Percentiles rank a stretch among this genome's conserved stretches.
These are phyloP conservation scores for Gyps fulvus DNA, from an alignment of 2,113 vertebrate species.

Conservation along the genomic window DNA sequence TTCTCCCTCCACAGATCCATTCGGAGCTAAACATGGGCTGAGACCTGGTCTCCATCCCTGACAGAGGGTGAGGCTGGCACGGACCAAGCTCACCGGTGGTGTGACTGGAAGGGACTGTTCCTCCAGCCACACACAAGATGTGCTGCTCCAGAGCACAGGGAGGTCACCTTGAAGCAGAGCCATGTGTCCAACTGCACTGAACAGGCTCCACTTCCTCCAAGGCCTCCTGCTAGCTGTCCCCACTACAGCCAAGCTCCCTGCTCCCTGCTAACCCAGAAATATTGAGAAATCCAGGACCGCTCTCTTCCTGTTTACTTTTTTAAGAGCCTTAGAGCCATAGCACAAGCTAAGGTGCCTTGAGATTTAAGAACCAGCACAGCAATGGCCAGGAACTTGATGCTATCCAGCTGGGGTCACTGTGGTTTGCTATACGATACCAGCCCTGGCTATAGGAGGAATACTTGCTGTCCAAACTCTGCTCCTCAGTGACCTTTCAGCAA, in stretches of 20 bases:
- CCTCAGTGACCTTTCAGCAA: neutral
- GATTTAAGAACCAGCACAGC: neutral
- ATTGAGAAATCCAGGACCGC: neutral
- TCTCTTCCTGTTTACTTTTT: neutral
- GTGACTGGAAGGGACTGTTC: neutral
- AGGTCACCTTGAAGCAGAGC: neutral
- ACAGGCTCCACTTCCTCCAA: neutral
- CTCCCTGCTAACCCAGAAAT: neutral
- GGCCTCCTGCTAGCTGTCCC: neutral
- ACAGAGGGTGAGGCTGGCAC: neutral
- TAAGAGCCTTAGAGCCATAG: neutral
- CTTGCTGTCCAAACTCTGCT: neutral
- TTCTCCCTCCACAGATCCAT: neutral
- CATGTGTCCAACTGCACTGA: neutral
- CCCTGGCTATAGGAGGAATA: neutral
- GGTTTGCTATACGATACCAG: neutral
- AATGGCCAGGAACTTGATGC: neutral
- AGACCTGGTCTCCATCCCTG: neutral
- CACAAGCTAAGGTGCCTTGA: neutral
- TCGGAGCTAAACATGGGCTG: rapidly evolving
- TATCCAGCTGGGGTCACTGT: neutral
- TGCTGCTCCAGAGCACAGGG: neutral
- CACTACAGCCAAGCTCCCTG: neutral
- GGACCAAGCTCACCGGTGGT: rapidly evolving
- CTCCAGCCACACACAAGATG: neutral